Percentiles rank a stretch among this genome's conserved stretches.
Evolutionary conservation across 2,888 invertebrate genomes (phyloP).

Genomic region (Netelia fuscicornis): DNA sequence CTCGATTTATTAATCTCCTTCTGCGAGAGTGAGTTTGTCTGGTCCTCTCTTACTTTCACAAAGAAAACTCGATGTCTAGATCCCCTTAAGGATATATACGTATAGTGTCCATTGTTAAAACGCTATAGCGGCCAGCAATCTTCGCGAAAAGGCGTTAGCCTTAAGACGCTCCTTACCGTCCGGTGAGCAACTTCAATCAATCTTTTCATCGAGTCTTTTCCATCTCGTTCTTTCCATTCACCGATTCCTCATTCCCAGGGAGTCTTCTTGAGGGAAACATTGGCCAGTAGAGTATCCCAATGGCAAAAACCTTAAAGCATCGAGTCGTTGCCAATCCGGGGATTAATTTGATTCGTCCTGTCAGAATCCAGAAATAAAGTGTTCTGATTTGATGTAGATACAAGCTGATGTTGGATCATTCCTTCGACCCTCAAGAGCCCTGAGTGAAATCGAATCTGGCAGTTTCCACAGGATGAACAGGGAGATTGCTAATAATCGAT

Average conservation of each 20-base stretch:
- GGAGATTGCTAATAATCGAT: neutral
- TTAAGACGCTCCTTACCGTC: conserved; percentile 54
- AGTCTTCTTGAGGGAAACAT: conserved; percentile 26
- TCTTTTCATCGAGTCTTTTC: conserved; percentile 46
- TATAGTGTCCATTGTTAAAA: neutral
- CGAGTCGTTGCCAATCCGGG: conserved; percentile 30
- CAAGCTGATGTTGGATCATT: conserved; percentile 11
- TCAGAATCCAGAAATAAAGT: conserved; percentile 2
- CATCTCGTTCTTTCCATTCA: conserved; percentile 7
- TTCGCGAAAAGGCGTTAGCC: conserved; percentile 48
- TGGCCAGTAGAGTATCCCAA: neutral
- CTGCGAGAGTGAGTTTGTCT: conserved; percentile 5
- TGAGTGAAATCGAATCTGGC: neutral
- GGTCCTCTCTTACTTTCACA: neutral
- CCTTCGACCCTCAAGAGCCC: conserved; percentile 25
- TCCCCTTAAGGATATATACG: neutral
- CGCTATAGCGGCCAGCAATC: conserved; percentile 16
- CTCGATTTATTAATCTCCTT: conserved; percentile 58
- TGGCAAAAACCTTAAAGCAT: conserved; percentile 19
- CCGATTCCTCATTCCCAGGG: conserved; percentile 18
- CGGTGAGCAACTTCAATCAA: conserved; percentile 53
- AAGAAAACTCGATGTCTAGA: conserved; percentile 21
- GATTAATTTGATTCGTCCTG: conserved; percentile 36
- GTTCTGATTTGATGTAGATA: conserved; percentile 26
- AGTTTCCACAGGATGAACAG: neutral